Evolutionary conservation across 1,140 invertebrate genomes (phyloP).

Genomic region (Lasaia peninsularis): DNA sequence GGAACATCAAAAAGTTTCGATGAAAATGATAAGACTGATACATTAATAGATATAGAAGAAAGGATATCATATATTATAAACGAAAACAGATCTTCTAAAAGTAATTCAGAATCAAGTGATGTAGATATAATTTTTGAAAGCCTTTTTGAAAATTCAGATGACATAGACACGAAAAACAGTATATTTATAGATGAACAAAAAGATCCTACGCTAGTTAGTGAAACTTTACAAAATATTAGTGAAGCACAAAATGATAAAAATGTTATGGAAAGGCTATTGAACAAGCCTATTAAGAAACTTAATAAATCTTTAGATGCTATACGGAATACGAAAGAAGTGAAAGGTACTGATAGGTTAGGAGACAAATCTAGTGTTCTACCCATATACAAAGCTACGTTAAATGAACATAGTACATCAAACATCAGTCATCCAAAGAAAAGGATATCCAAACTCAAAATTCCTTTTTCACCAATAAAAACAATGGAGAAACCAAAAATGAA

Average conservation of each 20-base stretch:
- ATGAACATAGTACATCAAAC: constrained; percentile 39
- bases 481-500: constrained; percentile 71
- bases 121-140: constrained; percentile 61
- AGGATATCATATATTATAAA: constrained; percentile 70
- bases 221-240: constrained; percentile 17
- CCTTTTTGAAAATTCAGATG: constrained; percentile 48
- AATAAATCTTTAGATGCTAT: constrained; percentile 55
- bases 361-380: constrained; percentile 58
- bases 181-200: constrained; percentile 35
- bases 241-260: constrained; percentile 33
- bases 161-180: constrained; percentile 37
- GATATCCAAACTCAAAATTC: constrained; percentile 62
- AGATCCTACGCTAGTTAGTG: constrained; percentile 23
- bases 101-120: constrained; percentile 66
- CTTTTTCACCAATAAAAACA: constrained; percentile 62
- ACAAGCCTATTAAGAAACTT: constrained; percentile 51
- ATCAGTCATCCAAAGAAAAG: constrained; percentile 50
- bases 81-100: constrained; percentile 65
- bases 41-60: constrained; percentile 63
- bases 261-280: constrained; percentile 47
- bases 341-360: constrained; percentile 39
- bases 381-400: constrained; percentile 56
- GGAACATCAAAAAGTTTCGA: constrained; percentile 51
- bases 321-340: constrained; percentile 44
- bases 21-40: constrained; percentile 55